These are phyloP conservation scores for Monomorium pharaonis DNA, from an alignment of 1,140 invertebrate genomes.

Conservation along the genomic window DNA sequence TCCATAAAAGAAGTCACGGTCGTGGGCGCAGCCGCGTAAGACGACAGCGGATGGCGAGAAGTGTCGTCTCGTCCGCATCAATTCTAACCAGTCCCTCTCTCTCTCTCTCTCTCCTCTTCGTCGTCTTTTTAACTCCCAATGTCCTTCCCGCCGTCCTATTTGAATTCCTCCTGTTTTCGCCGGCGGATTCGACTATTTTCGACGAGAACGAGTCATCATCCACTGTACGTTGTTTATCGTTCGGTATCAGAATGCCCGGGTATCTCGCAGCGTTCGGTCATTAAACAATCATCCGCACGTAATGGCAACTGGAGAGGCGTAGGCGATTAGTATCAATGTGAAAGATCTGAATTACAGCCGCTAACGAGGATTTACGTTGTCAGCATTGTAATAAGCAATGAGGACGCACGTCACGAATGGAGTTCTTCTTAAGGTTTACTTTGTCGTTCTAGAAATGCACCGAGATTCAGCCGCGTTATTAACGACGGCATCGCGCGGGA, in stretches of 20 bases:
- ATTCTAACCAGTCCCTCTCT: constrained; percentile 56
- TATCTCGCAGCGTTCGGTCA: neutral
- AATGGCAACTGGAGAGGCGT: neutral
- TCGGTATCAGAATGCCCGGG: too few species aligned
- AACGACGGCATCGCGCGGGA: constrained; percentile 29
- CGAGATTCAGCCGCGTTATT: constrained; percentile 27
- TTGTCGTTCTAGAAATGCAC: constrained; percentile 7
- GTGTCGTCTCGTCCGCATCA: constrained; percentile 36
- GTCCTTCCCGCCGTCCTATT: constrained; percentile 34
- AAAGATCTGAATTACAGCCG: neutral
- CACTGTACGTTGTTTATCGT: neutral
- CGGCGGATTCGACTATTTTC: constrained; percentile 32
- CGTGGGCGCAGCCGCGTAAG: constrained; percentile 36
- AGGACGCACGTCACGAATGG: neutral
- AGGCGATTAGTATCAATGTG: neutral
- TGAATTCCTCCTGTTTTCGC: constrained; percentile 27
- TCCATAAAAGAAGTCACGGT: constrained; percentile 70
- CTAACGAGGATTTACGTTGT: constrained; percentile 10
- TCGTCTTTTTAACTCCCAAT: constrained; percentile 27
- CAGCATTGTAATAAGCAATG: neutral
- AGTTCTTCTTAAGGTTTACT: neutral
- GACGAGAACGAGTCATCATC: constrained; percentile 16
- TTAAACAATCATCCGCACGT: neutral
- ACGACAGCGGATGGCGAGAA: constrained; percentile 42
- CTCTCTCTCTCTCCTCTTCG: neutral